phyloP scores from a whole-genome alignment of 2,797 vertebrate species.

The Xerus rutilus region DNA sequence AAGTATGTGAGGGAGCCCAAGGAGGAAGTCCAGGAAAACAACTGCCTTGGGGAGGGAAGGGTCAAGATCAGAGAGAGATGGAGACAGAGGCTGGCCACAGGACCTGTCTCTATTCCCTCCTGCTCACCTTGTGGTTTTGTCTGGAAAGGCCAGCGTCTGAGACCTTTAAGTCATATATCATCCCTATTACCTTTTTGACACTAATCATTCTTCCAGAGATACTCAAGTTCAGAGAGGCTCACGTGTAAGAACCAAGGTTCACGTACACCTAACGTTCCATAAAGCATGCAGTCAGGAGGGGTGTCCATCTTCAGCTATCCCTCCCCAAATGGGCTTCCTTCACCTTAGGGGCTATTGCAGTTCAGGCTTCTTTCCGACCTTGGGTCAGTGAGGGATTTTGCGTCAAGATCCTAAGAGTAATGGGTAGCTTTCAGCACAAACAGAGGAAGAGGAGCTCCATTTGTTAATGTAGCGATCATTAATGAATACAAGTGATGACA shows the following conservation, averaged over 20 bases:
- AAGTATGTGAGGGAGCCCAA: not conserved
- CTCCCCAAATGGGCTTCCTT: not conserved
- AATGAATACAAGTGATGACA: not conserved
- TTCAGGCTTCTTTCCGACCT: not conserved
- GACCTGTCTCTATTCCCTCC: not conserved
- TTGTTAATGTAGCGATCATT: not conserved
- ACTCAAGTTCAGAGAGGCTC: not conserved
- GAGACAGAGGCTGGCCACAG: not conserved
- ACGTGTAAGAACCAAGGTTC: not conserved
- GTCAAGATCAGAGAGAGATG: not conserved
- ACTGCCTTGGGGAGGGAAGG: no score
- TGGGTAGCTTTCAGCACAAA: not conserved
- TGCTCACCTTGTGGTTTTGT: not conserved
- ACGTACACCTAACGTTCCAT: not conserved
- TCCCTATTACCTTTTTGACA: not conserved
- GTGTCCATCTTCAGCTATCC: not conserved
- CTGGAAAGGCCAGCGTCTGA: not conserved
- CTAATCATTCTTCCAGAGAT: conserved; percentile 27
- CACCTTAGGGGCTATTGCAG: no score
- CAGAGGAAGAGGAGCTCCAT: not conserved
- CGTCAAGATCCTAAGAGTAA: conserved; percentile 10
- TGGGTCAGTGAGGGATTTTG: not conserved
- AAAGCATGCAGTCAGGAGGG: not conserved
- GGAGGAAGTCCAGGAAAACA: not conserved
- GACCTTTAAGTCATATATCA: not conserved